phyloP scores from a whole-genome alignment of 2,888 invertebrate genomes.

The Cetonia aurata region DNA sequence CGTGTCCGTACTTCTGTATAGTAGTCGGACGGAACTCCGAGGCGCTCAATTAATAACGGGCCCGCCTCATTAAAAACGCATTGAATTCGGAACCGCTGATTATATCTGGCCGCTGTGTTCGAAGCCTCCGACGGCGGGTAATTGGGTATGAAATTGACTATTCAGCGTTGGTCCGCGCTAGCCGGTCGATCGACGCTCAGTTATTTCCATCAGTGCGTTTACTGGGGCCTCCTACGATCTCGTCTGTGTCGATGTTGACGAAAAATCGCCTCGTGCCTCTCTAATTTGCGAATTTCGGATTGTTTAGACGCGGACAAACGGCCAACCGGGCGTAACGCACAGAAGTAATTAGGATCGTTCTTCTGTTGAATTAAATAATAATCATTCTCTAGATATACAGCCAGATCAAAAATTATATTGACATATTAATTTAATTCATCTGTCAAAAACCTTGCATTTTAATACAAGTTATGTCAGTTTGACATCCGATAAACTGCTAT shows the following conservation, averaged over 20 bases:
- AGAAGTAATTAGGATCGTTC: no score
- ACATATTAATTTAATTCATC: no score
- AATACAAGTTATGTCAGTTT: no score
- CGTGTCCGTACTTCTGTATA: no score
- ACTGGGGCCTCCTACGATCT: background rate
- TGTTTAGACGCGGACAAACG: background rate
- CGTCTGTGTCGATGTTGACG: background rate
- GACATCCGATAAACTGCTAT: no score
- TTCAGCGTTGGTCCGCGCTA: background rate
- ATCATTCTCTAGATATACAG: no score
- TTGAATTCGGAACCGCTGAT: conserved; percentile 40
- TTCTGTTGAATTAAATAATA: no score
- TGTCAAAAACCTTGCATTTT: no score
- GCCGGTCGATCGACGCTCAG: no score
- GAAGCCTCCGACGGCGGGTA: background rate
- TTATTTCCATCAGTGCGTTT: background rate
- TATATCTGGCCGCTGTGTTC: conserved; percentile 10
- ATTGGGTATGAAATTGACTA: conserved; percentile 28
- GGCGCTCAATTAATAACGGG: conserved; percentile 34
- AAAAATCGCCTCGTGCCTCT: background rate
- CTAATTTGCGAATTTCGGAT: conserved; percentile 2
- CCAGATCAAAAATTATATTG: no score
- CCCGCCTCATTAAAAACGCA: conserved; percentile 41
- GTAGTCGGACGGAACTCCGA: no score
- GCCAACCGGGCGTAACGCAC: no score